A percentile compares a stretch with the other conserved stretches of the same genome.
Evolutionary conservation across 2,797 vertebrate genomes (phyloP).

Genomic region (Gastrophryne carolinensis): DNA sequence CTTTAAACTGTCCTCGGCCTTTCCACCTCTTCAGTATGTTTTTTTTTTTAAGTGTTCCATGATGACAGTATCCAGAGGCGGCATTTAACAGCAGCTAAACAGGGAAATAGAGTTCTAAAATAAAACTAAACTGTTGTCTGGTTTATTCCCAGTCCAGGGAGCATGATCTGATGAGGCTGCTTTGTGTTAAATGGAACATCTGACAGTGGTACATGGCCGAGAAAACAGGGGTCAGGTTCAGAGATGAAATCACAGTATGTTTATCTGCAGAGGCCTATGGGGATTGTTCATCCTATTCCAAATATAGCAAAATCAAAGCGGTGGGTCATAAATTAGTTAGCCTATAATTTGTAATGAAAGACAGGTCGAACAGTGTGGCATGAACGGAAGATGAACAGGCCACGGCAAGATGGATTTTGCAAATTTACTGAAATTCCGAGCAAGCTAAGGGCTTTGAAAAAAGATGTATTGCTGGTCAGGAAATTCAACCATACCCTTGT

Average conservation of each 20-base stretch:
- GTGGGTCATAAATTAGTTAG: neutral
- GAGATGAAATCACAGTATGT: constrained; percentile 17
- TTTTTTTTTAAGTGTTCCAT: neutral
- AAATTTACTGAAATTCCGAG: constrained; percentile 5
- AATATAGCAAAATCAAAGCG: constrained; percentile 3
- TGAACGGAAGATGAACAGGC: neutral
- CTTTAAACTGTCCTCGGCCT: neutral
- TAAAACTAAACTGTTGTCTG: constrained; percentile 1
- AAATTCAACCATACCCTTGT: neutral
- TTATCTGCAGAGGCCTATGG: neutral
- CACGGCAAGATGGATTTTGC: neutral
- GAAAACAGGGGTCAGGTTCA: constrained; percentile 11
- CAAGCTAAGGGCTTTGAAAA: neutral
- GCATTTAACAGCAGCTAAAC: constrained; percentile 45
- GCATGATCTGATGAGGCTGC: constrained; percentile 37
- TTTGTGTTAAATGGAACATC: constrained; percentile 10
- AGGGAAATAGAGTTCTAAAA: neutral
- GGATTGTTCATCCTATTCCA: neutral
- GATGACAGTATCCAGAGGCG: fast-evolving
- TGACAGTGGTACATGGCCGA: constrained; percentile 12
- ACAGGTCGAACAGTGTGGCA: neutral
- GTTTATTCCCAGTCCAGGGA: neutral
- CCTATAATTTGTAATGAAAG: constrained; percentile 26
- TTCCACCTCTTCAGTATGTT: neutral
- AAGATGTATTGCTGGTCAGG: neutral